Percentiles rank a stretch among this genome's conserved stretches.
Evolutionary conservation across 2,113 vertebrate genomes (phyloP).

Genomic region (Rhinolophus sinicus): DNA sequence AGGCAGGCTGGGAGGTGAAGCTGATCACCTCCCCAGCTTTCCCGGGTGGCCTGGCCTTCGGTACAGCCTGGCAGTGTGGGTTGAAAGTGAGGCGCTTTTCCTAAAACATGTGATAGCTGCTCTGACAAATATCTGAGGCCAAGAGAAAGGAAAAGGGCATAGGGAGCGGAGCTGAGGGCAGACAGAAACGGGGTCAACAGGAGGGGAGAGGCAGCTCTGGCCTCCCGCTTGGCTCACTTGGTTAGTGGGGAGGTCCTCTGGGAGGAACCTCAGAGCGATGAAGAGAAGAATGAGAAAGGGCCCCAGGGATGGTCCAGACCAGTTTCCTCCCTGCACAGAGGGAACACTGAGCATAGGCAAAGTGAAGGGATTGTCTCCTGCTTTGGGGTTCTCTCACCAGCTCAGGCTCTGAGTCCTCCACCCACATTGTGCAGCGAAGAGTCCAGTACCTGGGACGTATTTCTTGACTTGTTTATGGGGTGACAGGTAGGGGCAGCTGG

Average conservation of each 20-base stretch:
- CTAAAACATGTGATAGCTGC: not conserved
- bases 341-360: not conserved
- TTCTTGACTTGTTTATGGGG: not conserved
- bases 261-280: not conserved
- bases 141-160: not conserved
- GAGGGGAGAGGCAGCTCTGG: not conserved
- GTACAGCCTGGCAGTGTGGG: not conserved
- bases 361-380: not conserved
- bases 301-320: not conserved
- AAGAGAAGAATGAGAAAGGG: not conserved
- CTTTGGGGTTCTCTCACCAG: not conserved
- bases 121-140: not conserved
- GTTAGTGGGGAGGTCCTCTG: too few species aligned
- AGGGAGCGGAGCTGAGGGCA: not conserved
- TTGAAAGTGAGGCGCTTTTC: not conserved
- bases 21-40: not conserved
- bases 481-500: not conserved
- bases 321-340: not conserved
- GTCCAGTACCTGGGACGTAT: not conserved
- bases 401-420: not conserved
- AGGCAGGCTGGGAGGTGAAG: not conserved
- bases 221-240: not conserved
- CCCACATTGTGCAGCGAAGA: rapidly evolving
- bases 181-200: rapidly evolving
- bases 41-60: not conserved